Percentiles rank a stretch among this genome's conserved stretches.
phyloP scores from a whole-genome alignment of 2,797 vertebrate species.

The Dryobates pubescens region DNA sequence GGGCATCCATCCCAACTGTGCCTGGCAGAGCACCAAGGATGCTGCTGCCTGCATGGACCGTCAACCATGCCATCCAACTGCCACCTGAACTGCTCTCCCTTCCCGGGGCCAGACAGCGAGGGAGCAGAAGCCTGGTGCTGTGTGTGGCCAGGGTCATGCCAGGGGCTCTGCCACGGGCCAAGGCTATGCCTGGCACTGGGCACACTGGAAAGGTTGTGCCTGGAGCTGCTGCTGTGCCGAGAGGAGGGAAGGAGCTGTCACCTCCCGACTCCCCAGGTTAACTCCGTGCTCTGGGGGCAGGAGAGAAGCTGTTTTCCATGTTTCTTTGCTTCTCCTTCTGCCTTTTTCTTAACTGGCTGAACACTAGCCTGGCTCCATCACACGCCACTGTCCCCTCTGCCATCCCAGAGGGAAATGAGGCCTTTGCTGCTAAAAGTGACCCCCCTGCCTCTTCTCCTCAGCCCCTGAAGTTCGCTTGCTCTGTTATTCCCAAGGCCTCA shows the following conservation, averaged over 20 bases:
- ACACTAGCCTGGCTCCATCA: not conserved
- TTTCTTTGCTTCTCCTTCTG: not conserved
- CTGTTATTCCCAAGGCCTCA: not conserved
- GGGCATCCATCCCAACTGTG: constrained; percentile 16
- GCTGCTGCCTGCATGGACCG: constrained; percentile 4
- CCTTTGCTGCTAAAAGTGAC: constrained; percentile 50
- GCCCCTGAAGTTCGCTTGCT: not conserved
- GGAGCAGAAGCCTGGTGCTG: not conserved
- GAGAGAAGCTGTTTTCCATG: not conserved
- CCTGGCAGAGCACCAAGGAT: not conserved
- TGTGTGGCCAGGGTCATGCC: accelerated
- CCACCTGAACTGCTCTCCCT: constrained; percentile 2
- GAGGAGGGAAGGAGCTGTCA: not conserved
- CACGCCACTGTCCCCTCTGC: not conserved
- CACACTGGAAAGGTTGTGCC: not conserved
- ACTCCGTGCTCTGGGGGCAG: not conserved
- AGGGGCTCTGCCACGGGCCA: not conserved
- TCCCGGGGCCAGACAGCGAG: not conserved
- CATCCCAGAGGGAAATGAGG: not conserved
- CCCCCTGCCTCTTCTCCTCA: not conserved
- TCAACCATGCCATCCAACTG: constrained; percentile 26
- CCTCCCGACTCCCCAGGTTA: accelerated
- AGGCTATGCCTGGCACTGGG: not conserved
- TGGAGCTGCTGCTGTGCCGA: constrained; percentile 27
- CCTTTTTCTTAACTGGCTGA: not conserved